Evolutionary conservation across 2,113 vertebrate genomes (phyloP), one percentile per base, ranked within the genome.

Genomic region (Scophthalmus maximus): DNA sequence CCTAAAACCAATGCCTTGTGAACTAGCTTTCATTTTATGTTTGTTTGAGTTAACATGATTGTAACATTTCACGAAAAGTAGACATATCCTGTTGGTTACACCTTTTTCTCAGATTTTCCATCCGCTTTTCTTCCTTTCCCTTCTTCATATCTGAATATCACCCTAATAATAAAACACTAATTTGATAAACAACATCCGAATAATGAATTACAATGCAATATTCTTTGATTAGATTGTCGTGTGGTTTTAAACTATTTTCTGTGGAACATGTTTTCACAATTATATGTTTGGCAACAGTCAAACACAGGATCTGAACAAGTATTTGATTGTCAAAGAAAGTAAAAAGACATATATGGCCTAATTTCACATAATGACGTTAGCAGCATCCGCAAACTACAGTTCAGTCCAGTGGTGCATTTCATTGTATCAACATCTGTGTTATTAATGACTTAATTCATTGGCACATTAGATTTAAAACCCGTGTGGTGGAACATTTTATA

Each of bases 41-140:
- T 8, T 27, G 10, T 44, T 26, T 49, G 32, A 51, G n/a, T 20
- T 52, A 32, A 51, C 47, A 36, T 36, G 42, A 36, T 42, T 27
- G 15, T 17, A 53, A 55, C 11, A 52, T 72, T 55, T 81, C 14
- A 4, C 32, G 63, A 72, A 29, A 58, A 68, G 23, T n/a, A 10
- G 12, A 20, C n/a, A 52, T 8, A 55, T 6, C n/a, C 1, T 27
- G 1, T 29, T 20, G 26, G 10, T n/a, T 12, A 26, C 9, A 40
- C n/a, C n/a, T n/a, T n/a, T n/a, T n/a, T n/a, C n/a, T n/a, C n/a
- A n/a, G n/a, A n/a, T n/a, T n/a, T n/a, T n/a, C n/a, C n/a, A n/a
- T n/a, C n/a, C n/a, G n/a, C n/a, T 38, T 3, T 59, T 38, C 63
- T 8, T 26, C 1, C 6, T 44, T 38, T 30, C 32, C 47, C 61